Conservation (phyloP, 2,113 vertebrate genomes). For the Ageneiosus marmoratus region DNA sequence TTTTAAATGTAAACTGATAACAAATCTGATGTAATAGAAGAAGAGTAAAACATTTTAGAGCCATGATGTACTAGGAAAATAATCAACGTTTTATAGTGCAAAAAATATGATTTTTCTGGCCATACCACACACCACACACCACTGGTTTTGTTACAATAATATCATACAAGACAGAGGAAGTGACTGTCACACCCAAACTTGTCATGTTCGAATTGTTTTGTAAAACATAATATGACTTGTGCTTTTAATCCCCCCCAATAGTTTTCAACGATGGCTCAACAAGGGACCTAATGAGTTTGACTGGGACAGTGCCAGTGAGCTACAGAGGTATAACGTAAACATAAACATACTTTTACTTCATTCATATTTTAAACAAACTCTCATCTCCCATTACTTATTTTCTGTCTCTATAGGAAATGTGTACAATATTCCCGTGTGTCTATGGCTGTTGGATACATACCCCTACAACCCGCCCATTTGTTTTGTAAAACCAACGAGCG, state of each 20-base stretch:
- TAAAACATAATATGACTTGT: background rate
- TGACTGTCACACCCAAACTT: background rate
- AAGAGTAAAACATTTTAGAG: background rate
- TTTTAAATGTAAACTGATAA: background rate
- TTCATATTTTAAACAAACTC: background rate
- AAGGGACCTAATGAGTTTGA: slow-evolving; percentile 93
- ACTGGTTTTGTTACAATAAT: no score
- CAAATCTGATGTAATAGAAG: background rate
- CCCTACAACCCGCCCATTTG: slow-evolving; percentile 98
- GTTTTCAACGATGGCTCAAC: slow-evolving; percentile 96
- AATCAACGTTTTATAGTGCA: background rate
- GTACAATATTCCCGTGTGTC: slow-evolving; percentile 96
- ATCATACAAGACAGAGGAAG: background rate
- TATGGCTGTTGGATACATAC: slow-evolving; percentile 97
- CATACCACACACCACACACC: no score
- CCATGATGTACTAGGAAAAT: background rate
- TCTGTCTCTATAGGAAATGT: slow-evolving; percentile 79
- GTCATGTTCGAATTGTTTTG: background rate
- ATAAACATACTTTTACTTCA: background rate
- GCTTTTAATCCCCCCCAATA: slow-evolving; percentile 58
- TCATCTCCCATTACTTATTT: background rate
- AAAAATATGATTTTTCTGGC: background rate
- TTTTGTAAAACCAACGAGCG: slow-evolving; percentile 97
- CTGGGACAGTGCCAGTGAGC: slow-evolving; percentile 93
- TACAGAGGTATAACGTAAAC: slow-evolving; percentile 83